Evolutionary conservation across 2,888 invertebrate genomes (phyloP).

Genomic region (Lingula anatina): DNA sequence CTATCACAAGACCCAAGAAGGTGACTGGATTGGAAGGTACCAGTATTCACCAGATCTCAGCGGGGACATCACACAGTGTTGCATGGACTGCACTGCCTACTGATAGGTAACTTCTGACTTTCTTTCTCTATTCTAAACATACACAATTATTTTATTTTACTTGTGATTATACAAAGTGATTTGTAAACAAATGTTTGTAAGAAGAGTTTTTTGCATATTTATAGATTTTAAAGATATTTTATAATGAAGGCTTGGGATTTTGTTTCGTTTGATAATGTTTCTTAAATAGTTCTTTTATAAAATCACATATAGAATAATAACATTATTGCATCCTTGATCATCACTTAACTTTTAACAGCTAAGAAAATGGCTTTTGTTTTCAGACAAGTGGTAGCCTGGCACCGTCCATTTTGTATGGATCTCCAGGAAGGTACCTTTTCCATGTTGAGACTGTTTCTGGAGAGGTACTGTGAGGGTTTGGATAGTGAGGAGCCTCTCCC

Average conservation of each 20-base stretch:
- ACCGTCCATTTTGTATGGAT: conserved; percentile 62
- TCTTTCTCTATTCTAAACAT: too few species aligned
- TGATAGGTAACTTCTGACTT: conserved; percentile 43
- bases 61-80: conserved; percentile 63
- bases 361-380: conserved; percentile 12
- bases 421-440: conserved; percentile 61
- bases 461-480: conserved; percentile 59
- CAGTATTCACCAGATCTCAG: conserved; percentile 61
- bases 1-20: conserved; percentile 58
- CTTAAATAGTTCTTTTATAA: too few species aligned
- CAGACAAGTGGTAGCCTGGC: conserved; percentile 58
- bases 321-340: too few species aligned
- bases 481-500: conserved; percentile 47
- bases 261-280: too few species aligned
- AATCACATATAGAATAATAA: too few species aligned
- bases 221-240: too few species aligned
- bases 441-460: conserved; percentile 57
- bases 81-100: conserved; percentile 58
- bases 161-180: too few species aligned
- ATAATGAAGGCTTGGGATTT: too few species aligned
- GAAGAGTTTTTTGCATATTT: too few species aligned
- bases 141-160: too few species aligned
- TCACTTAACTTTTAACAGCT: too few species aligned
- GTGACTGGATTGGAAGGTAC: conserved; percentile 59
- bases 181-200: too few species aligned